phyloP scores from a whole-genome alignment of 2,113 vertebrate genomes.

The Balaeniceps rex region DNA sequence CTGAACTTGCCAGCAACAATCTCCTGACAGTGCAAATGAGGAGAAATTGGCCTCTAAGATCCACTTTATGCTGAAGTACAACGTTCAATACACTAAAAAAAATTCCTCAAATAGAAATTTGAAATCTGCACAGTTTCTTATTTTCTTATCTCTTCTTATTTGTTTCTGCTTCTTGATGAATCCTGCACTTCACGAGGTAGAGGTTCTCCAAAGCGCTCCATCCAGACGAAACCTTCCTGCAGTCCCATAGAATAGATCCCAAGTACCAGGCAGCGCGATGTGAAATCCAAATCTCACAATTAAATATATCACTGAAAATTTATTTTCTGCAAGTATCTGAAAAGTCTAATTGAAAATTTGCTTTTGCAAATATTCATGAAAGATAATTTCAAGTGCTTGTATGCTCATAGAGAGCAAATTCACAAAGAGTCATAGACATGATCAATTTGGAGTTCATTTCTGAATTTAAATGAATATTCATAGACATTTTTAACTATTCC shows the following conservation, averaged over 20 bases:
- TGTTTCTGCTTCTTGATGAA: neutral
- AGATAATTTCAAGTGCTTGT: constrained; percentile 19
- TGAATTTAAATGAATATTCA: constrained; percentile 50
- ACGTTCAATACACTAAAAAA: neutral
- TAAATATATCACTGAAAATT: neutral
- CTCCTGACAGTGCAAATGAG: neutral
- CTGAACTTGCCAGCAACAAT: neutral
- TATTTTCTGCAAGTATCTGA: neutral
- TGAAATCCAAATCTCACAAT: constrained; percentile 20
- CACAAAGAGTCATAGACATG: neutral
- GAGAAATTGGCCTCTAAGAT: neutral
- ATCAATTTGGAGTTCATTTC: constrained; percentile 43
- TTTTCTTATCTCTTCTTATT: neutral
- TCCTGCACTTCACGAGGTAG: neutral
- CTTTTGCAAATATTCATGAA: constrained; percentile 55
- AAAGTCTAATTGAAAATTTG: constrained; percentile 28
- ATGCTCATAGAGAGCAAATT: neutral
- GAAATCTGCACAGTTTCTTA: neutral
- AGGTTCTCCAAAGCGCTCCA: neutral
- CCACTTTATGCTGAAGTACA: neutral
- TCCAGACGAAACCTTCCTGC: neutral
- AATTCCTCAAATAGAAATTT: neutral
- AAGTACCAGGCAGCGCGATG: neutral
- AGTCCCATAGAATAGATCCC: neutral
- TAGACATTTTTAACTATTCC: constrained; percentile 19